Percentiles rank a stretch among this genome's conserved stretches.
These are phyloP conservation scores for Spodoptera picta DNA, from an alignment of 2,888 invertebrate species.

Conservation along the genomic window DNA sequence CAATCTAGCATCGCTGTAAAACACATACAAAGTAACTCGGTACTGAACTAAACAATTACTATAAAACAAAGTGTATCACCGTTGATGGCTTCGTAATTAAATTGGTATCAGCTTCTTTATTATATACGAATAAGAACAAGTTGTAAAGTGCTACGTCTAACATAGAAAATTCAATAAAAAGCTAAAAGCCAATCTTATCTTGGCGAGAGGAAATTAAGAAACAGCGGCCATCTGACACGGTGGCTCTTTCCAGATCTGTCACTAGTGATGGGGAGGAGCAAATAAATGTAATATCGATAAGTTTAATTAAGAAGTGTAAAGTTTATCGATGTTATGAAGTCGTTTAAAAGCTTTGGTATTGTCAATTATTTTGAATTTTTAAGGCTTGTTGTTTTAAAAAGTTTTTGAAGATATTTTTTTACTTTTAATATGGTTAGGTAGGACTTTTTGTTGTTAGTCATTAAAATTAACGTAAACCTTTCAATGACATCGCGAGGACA, in stretches of 20 bases:
- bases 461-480: too few relatives aligned
- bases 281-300: slow-evolving; percentile 35
- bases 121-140: slow-evolving; percentile 63
- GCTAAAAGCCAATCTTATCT: slow-evolving; percentile 89
- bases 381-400: too few relatives aligned
- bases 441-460: background rate
- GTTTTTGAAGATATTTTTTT: too few relatives aligned
- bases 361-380: too few relatives aligned
- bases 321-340: background rate
- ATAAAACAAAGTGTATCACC: slow-evolving; percentile 38
- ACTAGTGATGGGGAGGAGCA: slow-evolving; percentile 67
- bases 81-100: slow-evolving; percentile 52
- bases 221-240: slow-evolving; percentile 88
- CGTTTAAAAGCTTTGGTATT: too few relatives aligned
- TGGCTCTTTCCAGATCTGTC: slow-evolving; percentile 83
- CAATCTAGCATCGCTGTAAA: background rate
- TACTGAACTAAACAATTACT: slow-evolving; percentile 19
- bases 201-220: slow-evolving; percentile 87
- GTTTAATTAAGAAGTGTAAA: background rate
- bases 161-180: slow-evolving; percentile 89
- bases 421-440: background rate
- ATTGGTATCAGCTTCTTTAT: slow-evolving; percentile 55
- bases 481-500: too few relatives aligned
- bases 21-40: background rate
- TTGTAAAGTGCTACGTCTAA: slow-evolving; percentile 82